Conservation (phyloP, 2,888 invertebrate species). For the Plebejus melissa region DNA sequence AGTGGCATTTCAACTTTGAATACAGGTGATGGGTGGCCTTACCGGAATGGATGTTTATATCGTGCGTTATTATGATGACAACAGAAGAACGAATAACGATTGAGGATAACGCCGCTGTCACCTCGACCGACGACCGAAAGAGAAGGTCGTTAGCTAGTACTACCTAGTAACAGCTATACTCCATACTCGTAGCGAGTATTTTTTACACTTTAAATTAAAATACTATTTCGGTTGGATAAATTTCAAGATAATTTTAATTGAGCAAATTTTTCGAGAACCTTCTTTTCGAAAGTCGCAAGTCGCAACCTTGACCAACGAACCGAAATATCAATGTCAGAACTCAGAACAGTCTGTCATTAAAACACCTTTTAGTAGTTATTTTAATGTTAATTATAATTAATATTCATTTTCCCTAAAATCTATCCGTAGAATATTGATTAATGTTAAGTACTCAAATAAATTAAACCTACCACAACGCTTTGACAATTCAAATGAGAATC, state of each 20-base stretch:
- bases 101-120: neutral
- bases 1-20: too few species aligned
- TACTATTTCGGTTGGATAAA: neutral
- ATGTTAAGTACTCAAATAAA: neutral
- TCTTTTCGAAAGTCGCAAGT: neutral
- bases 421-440: too few species aligned
- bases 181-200: too few species aligned
- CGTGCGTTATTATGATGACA: neutral
- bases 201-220: too few species aligned
- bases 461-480: neutral
- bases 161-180: neutral
- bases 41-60: neutral
- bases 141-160: neutral
- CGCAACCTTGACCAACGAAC: neutral
- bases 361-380: neutral
- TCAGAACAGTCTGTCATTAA: neutral
- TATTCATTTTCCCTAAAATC: too few species aligned
- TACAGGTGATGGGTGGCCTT: neutral
- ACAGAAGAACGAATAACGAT: neutral
- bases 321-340: neutral
- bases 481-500: too few species aligned
- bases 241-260: neutral
- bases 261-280: neutral
- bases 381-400: too few species aligned
- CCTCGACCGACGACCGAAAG: neutral